Percentiles rank a stretch among this genome's conserved stretches.
Conservation (phyloP, 1,140 invertebrate genomes). For the Akabosia matsudoensis region DNA sequence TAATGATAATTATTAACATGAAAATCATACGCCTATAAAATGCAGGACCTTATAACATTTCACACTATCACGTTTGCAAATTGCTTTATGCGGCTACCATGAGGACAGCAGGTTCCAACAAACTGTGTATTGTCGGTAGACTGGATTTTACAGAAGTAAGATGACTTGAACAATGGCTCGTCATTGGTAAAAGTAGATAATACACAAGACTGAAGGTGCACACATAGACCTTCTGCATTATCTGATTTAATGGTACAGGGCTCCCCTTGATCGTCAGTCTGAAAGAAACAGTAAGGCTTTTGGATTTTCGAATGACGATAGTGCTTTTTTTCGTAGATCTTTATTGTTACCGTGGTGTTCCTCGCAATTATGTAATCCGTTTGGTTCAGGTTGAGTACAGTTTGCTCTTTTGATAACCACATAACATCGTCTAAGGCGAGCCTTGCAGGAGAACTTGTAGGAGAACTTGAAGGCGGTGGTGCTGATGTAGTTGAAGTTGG, state of each 20-base stretch:
- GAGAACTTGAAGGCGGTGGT: not conserved
- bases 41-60: no score
- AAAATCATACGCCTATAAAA: no score
- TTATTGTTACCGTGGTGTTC: not conserved
- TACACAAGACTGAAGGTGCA: conserved; percentile 36
- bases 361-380: conserved; percentile 18
- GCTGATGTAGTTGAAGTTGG: not conserved
- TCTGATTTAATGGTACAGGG: not conserved
- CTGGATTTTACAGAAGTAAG: conserved; percentile 37
- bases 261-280: not conserved
- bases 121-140: no score
- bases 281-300: no score
- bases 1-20: no score
- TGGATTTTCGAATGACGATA: not conserved
- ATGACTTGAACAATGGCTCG: conserved; percentile 15
- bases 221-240: conserved; percentile 15
- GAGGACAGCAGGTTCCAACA: no score
- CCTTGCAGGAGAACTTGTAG: no score
- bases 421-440: not conserved
- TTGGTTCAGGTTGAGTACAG: not conserved
- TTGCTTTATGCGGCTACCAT: no score
- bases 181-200: conserved; percentile 16
- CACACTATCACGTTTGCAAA: no score
- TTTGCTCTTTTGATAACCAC: not conserved
- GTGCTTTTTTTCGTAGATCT: no score